These are phyloP conservation scores for Sminthurinus signatus DNA, from an alignment of 1,140 invertebrate species.

Conservation along the genomic window DNA sequence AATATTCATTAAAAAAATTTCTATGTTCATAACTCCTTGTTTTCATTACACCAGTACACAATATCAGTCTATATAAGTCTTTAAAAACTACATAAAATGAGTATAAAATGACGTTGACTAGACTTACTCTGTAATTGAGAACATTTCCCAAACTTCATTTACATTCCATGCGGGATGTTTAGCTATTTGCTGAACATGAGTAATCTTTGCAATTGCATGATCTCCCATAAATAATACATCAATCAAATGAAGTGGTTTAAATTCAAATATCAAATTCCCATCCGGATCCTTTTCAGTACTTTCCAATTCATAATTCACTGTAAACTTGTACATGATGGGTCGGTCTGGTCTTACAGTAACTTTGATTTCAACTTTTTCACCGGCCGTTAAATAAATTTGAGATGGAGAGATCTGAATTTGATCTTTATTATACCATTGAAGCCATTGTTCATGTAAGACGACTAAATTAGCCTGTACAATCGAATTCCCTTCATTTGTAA, in stretches of 20 bases:
- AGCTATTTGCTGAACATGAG: slow-evolving; percentile 12
- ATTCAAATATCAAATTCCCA: background rate
- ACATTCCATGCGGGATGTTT: slow-evolving; percentile 5
- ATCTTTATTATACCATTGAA: slow-evolving; percentile 1
- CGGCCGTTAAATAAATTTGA: background rate
- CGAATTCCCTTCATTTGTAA: slow-evolving; percentile 9
- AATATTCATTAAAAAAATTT: too few relatives aligned
- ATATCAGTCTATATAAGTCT: too few relatives aligned
- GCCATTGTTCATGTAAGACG: slow-evolving; percentile 15
- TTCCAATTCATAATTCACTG: slow-evolving; percentile 4
- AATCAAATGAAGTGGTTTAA: background rate
- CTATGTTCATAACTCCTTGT: too few relatives aligned
- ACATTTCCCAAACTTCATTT: slow-evolving; percentile 16
- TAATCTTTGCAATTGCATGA: slow-evolving; percentile 14
- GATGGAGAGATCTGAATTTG: background rate
- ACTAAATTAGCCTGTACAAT: background rate
- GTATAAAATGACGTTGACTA: background rate
- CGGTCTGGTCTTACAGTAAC: slow-evolving; percentile 6
- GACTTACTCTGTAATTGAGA: background rate
- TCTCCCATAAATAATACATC: slow-evolving; percentile 17
- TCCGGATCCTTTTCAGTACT: slow-evolving; percentile 3
- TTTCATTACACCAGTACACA: too few relatives aligned
- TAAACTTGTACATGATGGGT: slow-evolving; percentile 13
- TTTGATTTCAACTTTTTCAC: slow-evolving; percentile 7
- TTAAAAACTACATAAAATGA: too few relatives aligned